Base-by-base conservation (phyloP, 2,888 invertebrate genomes). In the Microctonus brassicae region DNA sequence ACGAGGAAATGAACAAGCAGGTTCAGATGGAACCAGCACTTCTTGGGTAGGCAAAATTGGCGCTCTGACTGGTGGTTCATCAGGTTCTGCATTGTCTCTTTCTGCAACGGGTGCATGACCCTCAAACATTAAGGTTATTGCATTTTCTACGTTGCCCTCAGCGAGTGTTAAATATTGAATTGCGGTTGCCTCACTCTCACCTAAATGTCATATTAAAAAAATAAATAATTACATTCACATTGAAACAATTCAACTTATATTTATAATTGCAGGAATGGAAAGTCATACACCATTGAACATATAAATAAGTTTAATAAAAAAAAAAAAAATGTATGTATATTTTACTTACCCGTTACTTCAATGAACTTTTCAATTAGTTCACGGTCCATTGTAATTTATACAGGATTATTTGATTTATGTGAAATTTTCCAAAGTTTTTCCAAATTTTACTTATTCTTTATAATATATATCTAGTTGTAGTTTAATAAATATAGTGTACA, bases 41-140 rank as follows among this genome's bases (percentile, higher is more conserved):
- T 87, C 86, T 73, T 85, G 85, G 24, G 82, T 84, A 0, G 87
- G 86, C 66, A 86, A 78, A 76, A 87, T 86, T 17, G 87, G 87
- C 36, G 86, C 83, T 34, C 87, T 79, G 34, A 87, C 81, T 17
- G 79, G 79, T 29, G 81, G 76, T 47, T 86, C 85, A 2, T 69
- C 80, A 53, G 72, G 75, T 42, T 86, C 85, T 1, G 64, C 79
- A 53, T 73, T 74, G 24, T 39, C 62, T 36, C 75, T 26, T 24
- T 68, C 70, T 24, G 52, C 64, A 73, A 39, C 24, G 9, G 76
- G 73, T 69, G 78, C 78, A 42, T 82, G 83, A 58, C 83, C 79
- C 69, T 87, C 87, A 39, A 86, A 87, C 78, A 86, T 80, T 33
- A 87, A 76, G 68, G 79, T 84, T 64, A 87, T 86, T 3, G 87